Conservation (phyloP, 2,888 invertebrate species). For the Ethmia dodecea region DNA sequence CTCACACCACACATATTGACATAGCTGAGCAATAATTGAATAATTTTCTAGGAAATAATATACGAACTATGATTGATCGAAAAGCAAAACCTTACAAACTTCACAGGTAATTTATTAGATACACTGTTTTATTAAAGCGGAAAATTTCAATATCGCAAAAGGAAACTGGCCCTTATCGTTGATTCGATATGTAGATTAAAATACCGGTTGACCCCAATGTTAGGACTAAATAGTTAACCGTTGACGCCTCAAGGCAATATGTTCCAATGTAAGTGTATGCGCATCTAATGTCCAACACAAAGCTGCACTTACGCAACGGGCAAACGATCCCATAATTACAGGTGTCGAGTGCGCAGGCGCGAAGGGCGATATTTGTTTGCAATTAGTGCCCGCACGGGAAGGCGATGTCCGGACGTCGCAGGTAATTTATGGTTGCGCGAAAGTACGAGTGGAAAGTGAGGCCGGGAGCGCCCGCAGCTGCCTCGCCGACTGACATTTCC, state of each 20-base stretch:
- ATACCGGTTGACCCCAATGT: slow-evolving; percentile 26
- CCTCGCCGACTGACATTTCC: slow-evolving; percentile 52
- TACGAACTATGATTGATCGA: slow-evolving; percentile 1
- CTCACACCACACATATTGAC: slow-evolving; percentile 12
- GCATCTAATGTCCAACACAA: slow-evolving; percentile 37
- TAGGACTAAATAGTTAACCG: slow-evolving; percentile 26
- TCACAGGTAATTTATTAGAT: background rate
- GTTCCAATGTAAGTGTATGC: slow-evolving; percentile 25
- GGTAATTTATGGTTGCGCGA: slow-evolving; percentile 55
- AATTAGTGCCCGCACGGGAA: slow-evolving; percentile 55
- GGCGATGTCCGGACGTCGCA: slow-evolving; percentile 41
- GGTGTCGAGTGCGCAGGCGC: slow-evolving; percentile 38
- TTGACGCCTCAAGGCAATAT: slow-evolving; percentile 31
- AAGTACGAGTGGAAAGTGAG: slow-evolving; percentile 22
- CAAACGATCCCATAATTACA: slow-evolving; percentile 44
- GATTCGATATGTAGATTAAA: slow-evolving; percentile 20
- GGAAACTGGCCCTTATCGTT: slow-evolving; percentile 8
- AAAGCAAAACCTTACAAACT: slow-evolving; percentile 2
- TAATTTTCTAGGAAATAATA: slow-evolving; percentile 7
- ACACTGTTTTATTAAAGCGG: background rate
- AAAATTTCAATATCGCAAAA: slow-evolving; percentile 5
- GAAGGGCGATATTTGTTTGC: slow-evolving; percentile 62
- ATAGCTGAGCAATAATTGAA: slow-evolving; percentile 6
- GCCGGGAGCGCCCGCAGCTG: slow-evolving; percentile 47
- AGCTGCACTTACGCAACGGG: slow-evolving; percentile 36